Evolutionary conservation across 2,888 invertebrate species (phyloP).

Genomic region (Scelioninae gen. 1): DNA sequence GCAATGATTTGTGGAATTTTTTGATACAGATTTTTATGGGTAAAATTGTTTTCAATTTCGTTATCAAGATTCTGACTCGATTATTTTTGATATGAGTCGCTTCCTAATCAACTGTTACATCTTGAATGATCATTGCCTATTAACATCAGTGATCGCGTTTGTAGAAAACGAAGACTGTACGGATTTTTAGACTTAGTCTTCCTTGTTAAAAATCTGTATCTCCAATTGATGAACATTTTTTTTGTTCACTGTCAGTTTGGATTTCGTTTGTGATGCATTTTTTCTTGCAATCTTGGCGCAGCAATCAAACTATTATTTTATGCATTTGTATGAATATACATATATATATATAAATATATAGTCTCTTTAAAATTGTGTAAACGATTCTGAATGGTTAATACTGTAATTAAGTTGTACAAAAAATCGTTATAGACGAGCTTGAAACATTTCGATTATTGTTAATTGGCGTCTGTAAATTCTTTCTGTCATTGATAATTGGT

Average conservation of each 20-base stretch:
- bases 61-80: conserved; percentile 37
- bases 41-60: conserved; percentile 1
- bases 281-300: conserved; percentile 7
- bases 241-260: neutral
- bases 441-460: conserved; percentile 53
- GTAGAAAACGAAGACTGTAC: conserved; percentile 7
- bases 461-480: conserved; percentile 48
- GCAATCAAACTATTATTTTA: conserved; percentile 14
- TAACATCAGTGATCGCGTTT: conserved; percentile 40
- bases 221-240: no score
- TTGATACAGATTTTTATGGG: conserved; percentile 33
- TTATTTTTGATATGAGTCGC: conserved; percentile 50
- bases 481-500: conserved; percentile 39
- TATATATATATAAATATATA: conserved; percentile 11
- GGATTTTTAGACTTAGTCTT: conserved; percentile 76
- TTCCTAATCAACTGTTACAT: conserved; percentile 68
- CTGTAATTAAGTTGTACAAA: conserved; percentile 55
- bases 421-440: conserved; percentile 45
- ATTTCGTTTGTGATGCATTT: conserved; percentile 4
- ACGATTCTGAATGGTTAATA: conserved; percentile 16
- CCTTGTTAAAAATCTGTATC: conserved; percentile 70
- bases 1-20: conserved; percentile 1
- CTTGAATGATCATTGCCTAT: conserved; percentile 49
- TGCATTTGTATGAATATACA: conserved; percentile 23
- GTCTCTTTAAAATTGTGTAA: conserved; percentile 28